phyloP scores from a whole-genome alignment of 2,113 vertebrate genomes.

The Pseudorectes ferrugineus region DNA sequence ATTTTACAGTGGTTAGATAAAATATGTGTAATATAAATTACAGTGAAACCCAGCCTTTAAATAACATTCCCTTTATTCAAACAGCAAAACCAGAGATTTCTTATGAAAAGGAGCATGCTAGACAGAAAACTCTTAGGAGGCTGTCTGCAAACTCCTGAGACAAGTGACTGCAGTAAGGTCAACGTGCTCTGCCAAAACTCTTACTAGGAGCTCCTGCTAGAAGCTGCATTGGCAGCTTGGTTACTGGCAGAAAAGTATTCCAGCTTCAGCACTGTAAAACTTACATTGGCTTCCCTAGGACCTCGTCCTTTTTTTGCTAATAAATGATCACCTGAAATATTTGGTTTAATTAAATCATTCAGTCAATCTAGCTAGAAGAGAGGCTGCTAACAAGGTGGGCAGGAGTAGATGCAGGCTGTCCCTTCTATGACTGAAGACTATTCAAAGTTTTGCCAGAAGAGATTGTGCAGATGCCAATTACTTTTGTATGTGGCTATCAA shows the following conservation, averaged over 20 bases:
- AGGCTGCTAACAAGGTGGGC: not conserved
- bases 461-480: not conserved
- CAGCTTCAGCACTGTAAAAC: not conserved
- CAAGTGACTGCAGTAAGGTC: not conserved
- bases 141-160: not conserved
- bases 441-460: not conserved
- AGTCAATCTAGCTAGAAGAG: not conserved
- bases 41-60: not conserved
- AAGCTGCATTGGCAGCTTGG: not conserved
- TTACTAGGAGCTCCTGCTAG: not conserved
- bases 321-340: not conserved
- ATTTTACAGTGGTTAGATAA: not conserved
- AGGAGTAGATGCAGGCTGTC: not conserved
- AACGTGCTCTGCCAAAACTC: not conserved
- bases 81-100: not conserved
- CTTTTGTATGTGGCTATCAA: not conserved
- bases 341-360: not conserved
- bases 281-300: rapidly evolving
- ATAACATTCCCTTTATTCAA: not conserved
- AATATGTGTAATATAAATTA: not conserved
- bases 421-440: not conserved
- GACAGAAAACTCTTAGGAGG: not conserved
- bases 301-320: not conserved
- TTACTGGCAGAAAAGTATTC: not conserved
- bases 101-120: not conserved